A percentile compares a stretch with the other conserved stretches of the same genome.
These are phyloP conservation scores for Parnassius orleans DNA, from an alignment of 2,888 invertebrate species.

Conservation along the genomic window DNA sequence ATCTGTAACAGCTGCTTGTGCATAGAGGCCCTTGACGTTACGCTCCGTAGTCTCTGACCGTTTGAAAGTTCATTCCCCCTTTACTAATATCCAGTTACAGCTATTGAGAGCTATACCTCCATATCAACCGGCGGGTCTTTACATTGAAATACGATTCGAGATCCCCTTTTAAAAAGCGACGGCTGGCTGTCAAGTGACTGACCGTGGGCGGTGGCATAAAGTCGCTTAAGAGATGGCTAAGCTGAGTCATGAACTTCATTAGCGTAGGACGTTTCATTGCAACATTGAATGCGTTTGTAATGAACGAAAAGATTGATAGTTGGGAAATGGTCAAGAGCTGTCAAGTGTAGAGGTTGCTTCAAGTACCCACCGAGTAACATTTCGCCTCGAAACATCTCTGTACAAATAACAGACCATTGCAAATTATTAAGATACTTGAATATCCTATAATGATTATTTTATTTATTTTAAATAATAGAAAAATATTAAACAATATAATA, in stretches of 20 bases:
- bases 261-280: slow-evolving; percentile 1
- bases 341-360: background rate
- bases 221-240: background rate
- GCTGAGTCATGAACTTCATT: slow-evolving; percentile 14
- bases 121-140: slow-evolving; percentile 10
- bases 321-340: background rate
- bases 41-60: slow-evolving; percentile 9
- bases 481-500: too few species aligned
- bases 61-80: slow-evolving; percentile 19
- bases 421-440: too few species aligned
- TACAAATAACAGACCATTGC: too few species aligned
- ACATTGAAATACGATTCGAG: slow-evolving; percentile 23
- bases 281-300: slow-evolving; percentile 13
- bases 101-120: slow-evolving; percentile 21
- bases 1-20: background rate
- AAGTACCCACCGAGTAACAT: too few species aligned
- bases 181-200: slow-evolving; percentile 1
- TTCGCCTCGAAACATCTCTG: too few species aligned
- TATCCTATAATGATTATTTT: too few species aligned
- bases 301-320: background rate
- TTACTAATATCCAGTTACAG: slow-evolving; percentile 16
- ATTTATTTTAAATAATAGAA: too few species aligned
- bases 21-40: background rate
- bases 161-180: slow-evolving; percentile 11
- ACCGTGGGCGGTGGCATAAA: slow-evolving; percentile 4